Conservation (phyloP, 2,797 vertebrate species). For the Tinamus major region DNA sequence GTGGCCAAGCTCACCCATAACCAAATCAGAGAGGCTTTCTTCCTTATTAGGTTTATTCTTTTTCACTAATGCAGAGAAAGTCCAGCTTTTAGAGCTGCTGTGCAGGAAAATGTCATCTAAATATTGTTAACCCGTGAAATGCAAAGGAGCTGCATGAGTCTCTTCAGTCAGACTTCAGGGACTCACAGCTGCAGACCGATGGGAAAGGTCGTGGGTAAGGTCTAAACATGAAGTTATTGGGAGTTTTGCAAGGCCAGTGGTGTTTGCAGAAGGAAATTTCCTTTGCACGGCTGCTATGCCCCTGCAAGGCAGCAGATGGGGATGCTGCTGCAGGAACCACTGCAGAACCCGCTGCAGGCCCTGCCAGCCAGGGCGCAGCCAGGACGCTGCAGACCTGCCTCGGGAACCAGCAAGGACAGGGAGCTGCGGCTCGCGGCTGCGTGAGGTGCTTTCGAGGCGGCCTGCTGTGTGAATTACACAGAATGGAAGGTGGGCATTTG, state of each 20-base stretch:
- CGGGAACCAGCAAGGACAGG: not conserved
- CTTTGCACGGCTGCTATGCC: not conserved
- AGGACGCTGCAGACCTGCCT: not conserved
- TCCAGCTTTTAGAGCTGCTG: not conserved
- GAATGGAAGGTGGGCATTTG: accelerated
- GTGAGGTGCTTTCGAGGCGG: not conserved
- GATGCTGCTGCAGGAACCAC: slow-evolving; percentile 39
- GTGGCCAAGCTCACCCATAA: not conserved
- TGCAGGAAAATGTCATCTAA: slow-evolving; percentile 53
- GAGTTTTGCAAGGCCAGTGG: accelerated
- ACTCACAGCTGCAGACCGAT: accelerated
- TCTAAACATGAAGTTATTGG: accelerated
- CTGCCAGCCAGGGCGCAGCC: too few species aligned
- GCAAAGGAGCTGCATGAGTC: not conserved
- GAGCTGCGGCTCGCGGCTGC: not conserved
- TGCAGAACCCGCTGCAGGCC: too few species aligned
- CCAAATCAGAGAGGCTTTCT: not conserved
- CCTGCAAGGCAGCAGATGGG: slow-evolving; percentile 38
- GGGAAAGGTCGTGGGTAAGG: not conserved
- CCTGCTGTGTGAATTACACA: accelerated
- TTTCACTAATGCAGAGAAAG: not conserved
- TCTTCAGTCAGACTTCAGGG: not conserved
- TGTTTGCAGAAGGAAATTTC: accelerated
- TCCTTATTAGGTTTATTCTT: not conserved
- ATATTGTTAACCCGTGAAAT: not conserved